phyloP scores from a whole-genome alignment of 2,113 vertebrate genomes.

The Scomber scombrus region DNA sequence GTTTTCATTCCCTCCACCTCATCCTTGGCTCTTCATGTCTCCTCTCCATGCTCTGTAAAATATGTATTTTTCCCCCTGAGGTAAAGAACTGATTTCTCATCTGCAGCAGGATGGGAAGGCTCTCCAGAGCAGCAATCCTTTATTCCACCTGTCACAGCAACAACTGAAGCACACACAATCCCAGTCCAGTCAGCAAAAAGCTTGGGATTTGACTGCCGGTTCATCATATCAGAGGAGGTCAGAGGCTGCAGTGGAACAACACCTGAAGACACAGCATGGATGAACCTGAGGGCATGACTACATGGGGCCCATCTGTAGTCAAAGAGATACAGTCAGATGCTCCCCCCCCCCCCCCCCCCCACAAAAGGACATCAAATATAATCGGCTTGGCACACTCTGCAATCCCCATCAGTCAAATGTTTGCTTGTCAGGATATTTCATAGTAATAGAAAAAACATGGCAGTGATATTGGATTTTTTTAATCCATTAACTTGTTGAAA shows the following conservation, averaged over 20 bases:
- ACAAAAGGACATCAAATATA: slow-evolving; percentile 3
- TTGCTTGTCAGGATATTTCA: slow-evolving; percentile 34
- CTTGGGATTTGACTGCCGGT: slow-evolving; percentile 33
- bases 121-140: slow-evolving; percentile 62
- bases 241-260: slow-evolving; percentile 39
- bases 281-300: slow-evolving; percentile 17
- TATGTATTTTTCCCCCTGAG: slow-evolving; percentile 70
- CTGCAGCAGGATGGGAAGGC: slow-evolving; percentile 53
- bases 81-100: slow-evolving; percentile 68
- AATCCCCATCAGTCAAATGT: slow-evolving; percentile 41
- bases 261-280: slow-evolving; percentile 29
- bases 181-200: slow-evolving; percentile 36
- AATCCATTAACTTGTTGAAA: slow-evolving; percentile 9
- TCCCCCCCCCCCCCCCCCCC: too few species aligned
- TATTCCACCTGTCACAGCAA: slow-evolving; percentile 63
- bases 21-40: slow-evolving; percentile 54
- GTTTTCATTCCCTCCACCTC: slow-evolving; percentile 71
- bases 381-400: background rate
- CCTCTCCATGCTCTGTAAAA: slow-evolving; percentile 71
- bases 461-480: slow-evolving; percentile 12
- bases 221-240: slow-evolving; percentile 25
- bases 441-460: slow-evolving; percentile 11
- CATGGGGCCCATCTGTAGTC: background rate
- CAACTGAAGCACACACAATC: slow-evolving; percentile 49
- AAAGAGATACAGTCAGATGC: slow-evolving; percentile 1